phyloP scores from a whole-genome alignment of 2,797 vertebrate genomes.

The Monodelphis domestica region DNA sequence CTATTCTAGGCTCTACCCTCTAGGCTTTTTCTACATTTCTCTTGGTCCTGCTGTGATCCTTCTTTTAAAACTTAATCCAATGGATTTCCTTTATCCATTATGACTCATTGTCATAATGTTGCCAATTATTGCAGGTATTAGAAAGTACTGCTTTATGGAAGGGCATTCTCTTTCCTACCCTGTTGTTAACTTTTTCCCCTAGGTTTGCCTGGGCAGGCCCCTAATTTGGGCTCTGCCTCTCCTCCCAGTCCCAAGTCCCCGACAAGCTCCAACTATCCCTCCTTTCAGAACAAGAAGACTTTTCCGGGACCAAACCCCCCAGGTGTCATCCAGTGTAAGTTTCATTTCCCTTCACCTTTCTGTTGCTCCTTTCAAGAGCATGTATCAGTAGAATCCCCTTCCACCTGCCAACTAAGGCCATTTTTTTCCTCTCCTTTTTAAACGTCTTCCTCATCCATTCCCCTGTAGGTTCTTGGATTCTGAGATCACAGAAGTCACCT shows the following conservation, averaged over 20 bases:
- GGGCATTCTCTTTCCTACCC: not conserved
- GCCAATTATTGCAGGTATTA: not conserved
- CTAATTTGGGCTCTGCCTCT: not conserved
- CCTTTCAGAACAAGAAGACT: not conserved
- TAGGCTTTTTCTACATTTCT: not conserved
- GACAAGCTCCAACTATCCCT: not conserved
- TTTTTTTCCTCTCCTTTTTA: not conserved
- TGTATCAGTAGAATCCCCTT: not conserved
- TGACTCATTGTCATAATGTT: not conserved
- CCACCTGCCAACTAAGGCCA: not conserved
- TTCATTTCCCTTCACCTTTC: not conserved
- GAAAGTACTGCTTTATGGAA: not conserved
- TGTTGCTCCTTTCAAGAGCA: not conserved
- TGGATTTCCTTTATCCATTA: not conserved
- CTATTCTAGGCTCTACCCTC: not conserved
- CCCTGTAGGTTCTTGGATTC: not conserved
- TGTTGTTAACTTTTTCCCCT: not conserved
- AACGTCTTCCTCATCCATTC: not conserved
- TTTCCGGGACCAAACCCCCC: not conserved
- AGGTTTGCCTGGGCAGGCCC: not conserved
- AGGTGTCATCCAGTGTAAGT: not conserved
- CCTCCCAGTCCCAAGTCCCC: not conserved
- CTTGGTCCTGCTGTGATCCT: not conserved
- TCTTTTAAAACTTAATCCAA: not conserved
- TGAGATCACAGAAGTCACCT: not conserved